These are phyloP conservation scores for Drosophila sulfurigaster DNA, from an alignment of 1,140 invertebrate genomes.

Conservation along the genomic window DNA sequence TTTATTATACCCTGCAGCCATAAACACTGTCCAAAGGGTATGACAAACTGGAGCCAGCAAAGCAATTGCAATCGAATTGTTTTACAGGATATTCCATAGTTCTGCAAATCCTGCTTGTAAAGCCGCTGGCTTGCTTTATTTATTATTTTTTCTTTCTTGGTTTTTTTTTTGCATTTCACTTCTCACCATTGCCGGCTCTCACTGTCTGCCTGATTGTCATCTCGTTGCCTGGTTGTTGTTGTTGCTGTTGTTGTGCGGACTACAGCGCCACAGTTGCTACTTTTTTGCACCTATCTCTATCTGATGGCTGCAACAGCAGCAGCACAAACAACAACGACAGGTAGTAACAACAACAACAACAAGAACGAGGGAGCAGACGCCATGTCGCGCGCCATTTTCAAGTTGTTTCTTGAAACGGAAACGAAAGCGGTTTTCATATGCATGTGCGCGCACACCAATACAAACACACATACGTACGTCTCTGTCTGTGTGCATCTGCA, in stretches of 20 bases:
- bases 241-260: conserved; percentile 58
- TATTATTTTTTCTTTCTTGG: conserved; percentile 13
- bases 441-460: conserved; percentile 61
- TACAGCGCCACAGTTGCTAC: conserved; percentile 57
- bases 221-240: conserved; percentile 56
- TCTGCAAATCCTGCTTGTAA: neutral
- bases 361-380: conserved; percentile 40
- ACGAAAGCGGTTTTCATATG: conserved; percentile 81
- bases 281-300: conserved; percentile 76
- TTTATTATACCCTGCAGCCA: conserved; percentile 42
- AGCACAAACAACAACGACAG: conserved; percentile 22
- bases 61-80: neutral
- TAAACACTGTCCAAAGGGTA: neutral
- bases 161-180: conserved; percentile 48
- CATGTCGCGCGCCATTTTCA: conserved; percentile 77
- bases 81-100: neutral
- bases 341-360: conserved; percentile 14
- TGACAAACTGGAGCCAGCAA: neutral
- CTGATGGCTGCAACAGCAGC: conserved; percentile 61
- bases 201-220: conserved; percentile 73
- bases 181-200: conserved; percentile 23
- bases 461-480: neutral
- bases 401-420: conserved; percentile 79
- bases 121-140: conserved; percentile 43
- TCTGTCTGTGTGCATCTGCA: conserved; percentile 37